Conservation (phyloP, 2,113 vertebrate genomes). For the Pygoscelis adeliae region DNA sequence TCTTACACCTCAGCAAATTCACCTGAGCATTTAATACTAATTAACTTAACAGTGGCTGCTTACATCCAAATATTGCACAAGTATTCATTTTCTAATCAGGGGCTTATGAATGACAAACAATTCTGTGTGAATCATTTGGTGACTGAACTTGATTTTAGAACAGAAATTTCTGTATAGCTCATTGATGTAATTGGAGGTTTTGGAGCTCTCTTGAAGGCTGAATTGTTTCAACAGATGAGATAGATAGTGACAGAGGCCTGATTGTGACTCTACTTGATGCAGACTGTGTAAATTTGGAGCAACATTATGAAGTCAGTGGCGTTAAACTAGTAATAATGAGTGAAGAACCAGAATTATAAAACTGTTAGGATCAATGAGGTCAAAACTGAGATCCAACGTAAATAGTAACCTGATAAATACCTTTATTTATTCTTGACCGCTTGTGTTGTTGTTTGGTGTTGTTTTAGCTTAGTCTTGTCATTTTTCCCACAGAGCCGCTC, state of each 20-base stretch:
- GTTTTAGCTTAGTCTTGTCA: background rate
- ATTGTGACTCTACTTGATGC: background rate
- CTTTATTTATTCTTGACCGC: background rate
- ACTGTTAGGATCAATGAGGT: background rate
- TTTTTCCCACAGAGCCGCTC: slow-evolving; percentile 87
- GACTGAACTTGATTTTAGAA: background rate
- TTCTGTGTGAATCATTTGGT: background rate
- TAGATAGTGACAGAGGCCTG: background rate
- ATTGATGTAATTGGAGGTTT: background rate
- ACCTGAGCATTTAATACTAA: background rate
- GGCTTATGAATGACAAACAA: background rate
- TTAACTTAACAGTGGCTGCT: background rate
- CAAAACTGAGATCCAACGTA: background rate
- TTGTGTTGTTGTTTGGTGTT: background rate
- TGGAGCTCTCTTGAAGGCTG: background rate
- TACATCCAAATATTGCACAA: background rate
- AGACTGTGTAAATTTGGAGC: background rate
- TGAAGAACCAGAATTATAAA: background rate
- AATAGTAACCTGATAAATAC: background rate
- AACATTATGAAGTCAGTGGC: background rate
- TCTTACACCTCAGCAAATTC: background rate
- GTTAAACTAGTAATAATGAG: background rate
- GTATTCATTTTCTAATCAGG: background rate
- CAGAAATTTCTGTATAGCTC: background rate
- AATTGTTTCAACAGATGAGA: background rate